Base-by-base conservation (phyloP, 2,888 invertebrate genomes). In the Andrena bicolor region DNA sequence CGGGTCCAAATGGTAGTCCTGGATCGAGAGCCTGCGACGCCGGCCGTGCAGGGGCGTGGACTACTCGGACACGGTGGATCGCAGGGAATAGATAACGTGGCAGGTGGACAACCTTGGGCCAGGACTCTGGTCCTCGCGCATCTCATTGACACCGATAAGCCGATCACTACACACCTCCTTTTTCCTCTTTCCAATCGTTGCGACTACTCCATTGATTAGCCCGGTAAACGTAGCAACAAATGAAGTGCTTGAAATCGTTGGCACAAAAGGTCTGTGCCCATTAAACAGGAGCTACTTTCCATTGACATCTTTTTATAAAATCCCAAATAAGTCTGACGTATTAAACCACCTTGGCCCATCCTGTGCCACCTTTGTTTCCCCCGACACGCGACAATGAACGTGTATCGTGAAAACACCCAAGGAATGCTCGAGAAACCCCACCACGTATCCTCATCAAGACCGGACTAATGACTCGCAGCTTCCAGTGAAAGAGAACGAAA, bases 71-170 rank as follows among this genome's bases (percentile, higher is more conserved):
- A 84, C 75, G 56, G 69, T 80, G 84, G 82, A 84, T 82, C 82
- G 82, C 82, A 60, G 68, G 66, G 53, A 76, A 86, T 77, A 82
- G 84, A 83, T 83, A 85, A 76, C 72, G 51, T 56, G 83, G 76
- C 90, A 91, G 90, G 90, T 90, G 88, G 90, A 89, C 88, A 87
- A 90, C 91, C 91, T 91, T 91, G 91, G 83, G 80, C 75, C 85
- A 85, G 87, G 85, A 82, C 86, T 82, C 84, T 86, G 85, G 84
- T 85, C 76, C 75, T 73, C 76, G 76, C 82, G 89, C 90, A 90
- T 90, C 88, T 90, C 90, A 90, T 91, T 91, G 90, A 89, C 90
- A 90, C 86, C 89, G 83, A 89, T 91, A 83, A 85, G 77, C 69
- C 65, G 77, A 80, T 69, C 71, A 77, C 83, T 82, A 63, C 41